Percentiles rank a stretch among this genome's conserved stretches.
Conservation (phyloP, 2,113 vertebrate species). For the Spilogale gracilis region DNA sequence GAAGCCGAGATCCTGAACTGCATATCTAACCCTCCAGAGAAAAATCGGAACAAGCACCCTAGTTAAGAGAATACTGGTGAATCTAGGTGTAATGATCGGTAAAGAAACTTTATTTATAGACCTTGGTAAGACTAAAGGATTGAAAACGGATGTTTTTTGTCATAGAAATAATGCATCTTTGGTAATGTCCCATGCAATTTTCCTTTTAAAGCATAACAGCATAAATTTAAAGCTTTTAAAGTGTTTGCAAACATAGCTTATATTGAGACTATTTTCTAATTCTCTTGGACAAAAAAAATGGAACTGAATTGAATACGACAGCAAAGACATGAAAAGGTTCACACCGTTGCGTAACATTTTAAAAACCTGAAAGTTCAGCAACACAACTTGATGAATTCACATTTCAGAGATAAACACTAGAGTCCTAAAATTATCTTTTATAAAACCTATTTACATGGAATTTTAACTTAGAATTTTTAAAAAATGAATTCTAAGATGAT, state of each 20-base stretch:
- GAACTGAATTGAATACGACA: neutral
- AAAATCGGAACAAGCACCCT: neutral
- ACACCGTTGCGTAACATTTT: neutral
- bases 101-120: neutral
- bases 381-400: conserved; percentile 53
- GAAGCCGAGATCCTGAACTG: neutral
- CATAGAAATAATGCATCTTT: neutral
- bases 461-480: neutral
- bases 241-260: conserved; percentile 21
- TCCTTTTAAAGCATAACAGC: neutral
- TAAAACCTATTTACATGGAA: conserved; percentile 19
- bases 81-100: neutral
- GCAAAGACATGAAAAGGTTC: neutral
- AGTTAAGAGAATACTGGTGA: neutral
- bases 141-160: neutral
- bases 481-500: neutral
- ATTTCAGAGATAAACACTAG: conserved; percentile 70
- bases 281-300: neutral
- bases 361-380: neutral
- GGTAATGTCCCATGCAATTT: too few relatives aligned
- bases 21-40: neutral
- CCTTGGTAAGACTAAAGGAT: neutral
- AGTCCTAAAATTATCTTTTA: conserved; percentile 62
- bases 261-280: neutral
- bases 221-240: neutral